Percentiles rank a stretch among this genome's conserved stretches.
These are phyloP conservation scores for Drosophila ezoana DNA, from an alignment of 2,888 invertebrate genomes.

Conservation along the genomic window DNA sequence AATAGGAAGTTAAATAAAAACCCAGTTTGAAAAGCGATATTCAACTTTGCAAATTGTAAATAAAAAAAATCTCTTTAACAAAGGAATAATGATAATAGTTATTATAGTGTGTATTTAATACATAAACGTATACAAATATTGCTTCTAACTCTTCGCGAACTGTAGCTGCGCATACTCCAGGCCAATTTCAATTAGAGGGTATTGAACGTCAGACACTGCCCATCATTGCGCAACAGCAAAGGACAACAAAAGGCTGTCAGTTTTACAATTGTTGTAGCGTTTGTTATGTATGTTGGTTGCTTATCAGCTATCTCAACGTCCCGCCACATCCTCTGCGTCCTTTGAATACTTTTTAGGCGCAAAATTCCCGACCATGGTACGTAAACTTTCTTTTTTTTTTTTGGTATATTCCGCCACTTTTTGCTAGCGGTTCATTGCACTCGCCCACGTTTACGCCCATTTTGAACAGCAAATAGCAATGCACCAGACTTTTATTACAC, in stretches of 20 bases:
- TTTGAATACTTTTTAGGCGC: slow-evolving; percentile 57
- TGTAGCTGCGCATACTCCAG: not conserved
- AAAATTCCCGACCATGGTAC: slow-evolving; percentile 39
- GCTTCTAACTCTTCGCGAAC: not conserved
- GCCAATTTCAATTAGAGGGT: slow-evolving; percentile 8
- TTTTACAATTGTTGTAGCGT: slow-evolving; percentile 39
- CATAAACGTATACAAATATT: no score
- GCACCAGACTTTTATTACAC: slow-evolving; percentile 69
- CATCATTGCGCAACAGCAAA: slow-evolving; percentile 34
- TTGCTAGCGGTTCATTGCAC: slow-evolving; percentile 68
- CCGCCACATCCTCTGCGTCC: slow-evolving; percentile 23
- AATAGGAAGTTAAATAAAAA: no score
- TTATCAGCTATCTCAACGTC: slow-evolving; percentile 48
- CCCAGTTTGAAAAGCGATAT: no score
- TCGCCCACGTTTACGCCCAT: slow-evolving; percentile 15
- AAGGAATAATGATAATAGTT: no score
- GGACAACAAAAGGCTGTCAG: slow-evolving; percentile 50
- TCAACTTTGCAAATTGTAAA: no score
- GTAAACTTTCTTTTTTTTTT: slow-evolving; percentile 40
- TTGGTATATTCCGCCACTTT: slow-evolving; percentile 26
- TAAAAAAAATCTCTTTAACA: no score
- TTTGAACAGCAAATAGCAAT: slow-evolving; percentile 56
- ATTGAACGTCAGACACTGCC: slow-evolving; percentile 30
- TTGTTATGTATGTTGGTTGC: slow-evolving; percentile 27
- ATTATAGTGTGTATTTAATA: no score